phyloP scores from a whole-genome alignment of 2,797 vertebrate genomes.

The Gouania willdenowi region DNA sequence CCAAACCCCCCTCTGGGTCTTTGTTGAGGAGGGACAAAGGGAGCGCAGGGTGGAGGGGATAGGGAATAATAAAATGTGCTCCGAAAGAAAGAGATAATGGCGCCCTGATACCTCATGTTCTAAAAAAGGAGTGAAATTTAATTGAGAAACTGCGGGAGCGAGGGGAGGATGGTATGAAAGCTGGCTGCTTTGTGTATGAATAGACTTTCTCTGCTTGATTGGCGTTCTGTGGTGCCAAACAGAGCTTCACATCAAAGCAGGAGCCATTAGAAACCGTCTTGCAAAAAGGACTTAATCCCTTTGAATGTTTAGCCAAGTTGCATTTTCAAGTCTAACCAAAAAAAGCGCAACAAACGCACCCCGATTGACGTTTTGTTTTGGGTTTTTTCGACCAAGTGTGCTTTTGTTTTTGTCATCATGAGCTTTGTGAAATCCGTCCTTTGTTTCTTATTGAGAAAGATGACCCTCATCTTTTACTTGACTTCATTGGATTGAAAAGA shows the following conservation, averaged over 20 bases:
- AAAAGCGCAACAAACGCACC: constrained; percentile 20
- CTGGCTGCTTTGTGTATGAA: constrained; percentile 18
- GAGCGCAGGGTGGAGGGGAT: constrained; percentile 4
- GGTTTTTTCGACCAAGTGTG: constrained; percentile 41
- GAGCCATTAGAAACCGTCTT: constrained; percentile 37
- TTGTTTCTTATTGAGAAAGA: neutral
- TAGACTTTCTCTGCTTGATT: constrained; percentile 37
- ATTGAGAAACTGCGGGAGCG: neutral
- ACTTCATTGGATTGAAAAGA: too few relatives aligned
- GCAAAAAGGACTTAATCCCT: constrained; percentile 7
- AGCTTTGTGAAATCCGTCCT: too few relatives aligned
- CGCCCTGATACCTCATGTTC: constrained; percentile 17
- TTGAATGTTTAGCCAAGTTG: constrained; percentile 52
- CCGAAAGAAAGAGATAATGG: constrained; percentile 30
- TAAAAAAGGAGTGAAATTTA: constrained; percentile 31
- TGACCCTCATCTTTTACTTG: too few relatives aligned
- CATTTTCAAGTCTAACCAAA: constrained; percentile 32
- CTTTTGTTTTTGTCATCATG: neutral
- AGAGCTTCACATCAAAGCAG: constrained; percentile 33
- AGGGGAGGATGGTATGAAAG: neutral
- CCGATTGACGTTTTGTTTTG: neutral
- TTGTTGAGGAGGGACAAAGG: constrained; percentile 40
- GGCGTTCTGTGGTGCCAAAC: constrained; percentile 41
- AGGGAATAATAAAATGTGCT: constrained; percentile 40
- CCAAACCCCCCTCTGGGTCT: constrained; percentile 33